A percentile compares a stretch with the other conserved stretches of the same genome.
These are phyloP conservation scores for Seira sanloemensis DNA, from an alignment of 2,888 invertebrate genomes.

Conservation along the genomic window DNA sequence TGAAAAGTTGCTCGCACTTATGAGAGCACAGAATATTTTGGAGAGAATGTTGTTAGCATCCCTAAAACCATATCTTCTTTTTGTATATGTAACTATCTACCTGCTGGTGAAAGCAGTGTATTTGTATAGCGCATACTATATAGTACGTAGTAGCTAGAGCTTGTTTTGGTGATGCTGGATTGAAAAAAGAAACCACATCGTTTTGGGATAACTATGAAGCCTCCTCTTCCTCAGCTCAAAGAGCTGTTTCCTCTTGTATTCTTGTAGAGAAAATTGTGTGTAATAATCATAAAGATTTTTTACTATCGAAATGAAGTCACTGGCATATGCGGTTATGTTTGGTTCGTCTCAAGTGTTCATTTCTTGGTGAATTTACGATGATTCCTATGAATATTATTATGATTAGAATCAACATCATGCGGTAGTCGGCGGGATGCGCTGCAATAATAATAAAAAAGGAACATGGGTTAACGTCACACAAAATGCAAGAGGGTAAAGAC, in stretches of 20 bases:
- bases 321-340: background rate
- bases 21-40: background rate
- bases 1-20: too few relatives aligned
- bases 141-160: too few relatives aligned
- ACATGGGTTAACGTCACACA: background rate
- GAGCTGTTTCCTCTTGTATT: background rate
- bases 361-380: conserved; percentile 5
- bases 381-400: conserved; percentile 13
- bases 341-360: background rate
- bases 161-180: background rate
- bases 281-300: conserved; percentile 8
- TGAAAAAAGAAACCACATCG: background rate
- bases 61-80: background rate
- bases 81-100: background rate
- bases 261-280: conserved; percentile 5
- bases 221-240: background rate
- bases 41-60: background rate
- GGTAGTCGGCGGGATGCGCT: background rate
- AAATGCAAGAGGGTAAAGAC: background rate
- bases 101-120: too few relatives aligned
- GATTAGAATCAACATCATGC: conserved; percentile 8
- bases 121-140: too few relatives aligned
- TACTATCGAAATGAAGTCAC: background rate
- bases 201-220: background rate
- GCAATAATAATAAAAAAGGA: background rate